A percentile compares a stretch with the other conserved stretches of the same genome.
These are phyloP conservation scores for Anser brachyrhynchus DNA, from an alignment of 2,113 vertebrate species.

Conservation along the genomic window DNA sequence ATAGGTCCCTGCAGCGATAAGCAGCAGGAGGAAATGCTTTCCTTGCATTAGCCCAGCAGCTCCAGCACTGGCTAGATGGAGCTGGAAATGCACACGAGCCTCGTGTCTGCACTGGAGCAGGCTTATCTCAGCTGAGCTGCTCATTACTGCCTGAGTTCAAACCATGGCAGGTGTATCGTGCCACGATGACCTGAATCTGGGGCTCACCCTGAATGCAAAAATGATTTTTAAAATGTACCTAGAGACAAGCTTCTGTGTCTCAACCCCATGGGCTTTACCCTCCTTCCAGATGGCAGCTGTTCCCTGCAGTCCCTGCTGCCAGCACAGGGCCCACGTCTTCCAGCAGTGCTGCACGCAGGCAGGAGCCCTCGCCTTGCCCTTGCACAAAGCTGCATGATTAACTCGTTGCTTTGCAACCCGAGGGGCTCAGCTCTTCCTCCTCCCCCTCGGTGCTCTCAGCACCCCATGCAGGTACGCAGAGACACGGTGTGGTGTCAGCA, in stretches of 20 bases:
- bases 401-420: background rate
- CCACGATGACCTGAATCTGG: background rate
- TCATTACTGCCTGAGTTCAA: background rate
- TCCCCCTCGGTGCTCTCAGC: accelerated
- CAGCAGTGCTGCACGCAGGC: background rate
- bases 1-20: background rate
- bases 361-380: background rate
- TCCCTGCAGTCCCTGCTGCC: background rate
- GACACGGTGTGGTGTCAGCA: accelerated
- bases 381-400: background rate
- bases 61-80: background rate
- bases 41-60: background rate
- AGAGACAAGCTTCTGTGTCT: background rate
- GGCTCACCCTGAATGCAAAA: background rate
- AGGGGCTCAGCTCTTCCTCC: background rate
- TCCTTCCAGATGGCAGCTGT: background rate
- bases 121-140: background rate
- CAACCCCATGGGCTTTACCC: background rate
- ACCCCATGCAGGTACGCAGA: accelerated
- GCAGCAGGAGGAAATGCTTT: background rate
- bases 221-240: accelerated
- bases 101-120: background rate
- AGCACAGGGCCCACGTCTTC: accelerated
- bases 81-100: accelerated
- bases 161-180: accelerated